A percentile compares a stretch with the other conserved stretches of the same genome.
Evolutionary conservation across 2,888 invertebrate genomes (phyloP).

Genomic region (Stenichneumon culpator): DNA sequence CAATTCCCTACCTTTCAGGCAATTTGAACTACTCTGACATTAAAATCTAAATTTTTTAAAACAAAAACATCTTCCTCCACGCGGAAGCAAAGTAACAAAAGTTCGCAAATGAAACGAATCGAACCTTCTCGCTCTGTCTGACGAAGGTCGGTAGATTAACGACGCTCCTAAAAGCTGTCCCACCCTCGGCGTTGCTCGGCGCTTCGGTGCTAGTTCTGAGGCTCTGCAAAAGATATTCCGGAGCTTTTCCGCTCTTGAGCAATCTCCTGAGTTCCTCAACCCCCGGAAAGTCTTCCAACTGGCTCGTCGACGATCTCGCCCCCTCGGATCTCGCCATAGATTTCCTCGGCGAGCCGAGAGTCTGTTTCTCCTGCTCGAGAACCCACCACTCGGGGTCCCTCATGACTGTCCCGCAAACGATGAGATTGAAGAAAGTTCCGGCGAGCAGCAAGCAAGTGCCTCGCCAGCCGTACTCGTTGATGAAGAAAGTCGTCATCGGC

Average conservation of each 20-base stretch:
- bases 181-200: conserved; percentile 86
- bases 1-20: too few species aligned
- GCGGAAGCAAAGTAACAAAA: too few species aligned
- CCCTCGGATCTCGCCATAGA: conserved; percentile 86
- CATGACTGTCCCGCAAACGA: conserved; percentile 95
- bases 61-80: neutral
- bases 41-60: neutral
- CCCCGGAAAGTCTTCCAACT: conserved; percentile 87
- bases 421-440: conserved; percentile 93
- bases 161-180: conserved; percentile 87
- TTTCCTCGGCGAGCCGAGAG: conserved; percentile 84
- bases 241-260: conserved; percentile 90
- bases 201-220: conserved; percentile 88
- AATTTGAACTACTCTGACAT: too few species aligned
- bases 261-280: conserved; percentile 89
- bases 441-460: conserved; percentile 93
- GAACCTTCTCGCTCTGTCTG: conserved; percentile 89
- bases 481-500: conserved; percentile 92
- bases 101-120: conserved; percentile 2
- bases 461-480: conserved; percentile 94
- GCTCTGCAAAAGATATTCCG: conserved; percentile 89
- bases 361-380: conserved; percentile 87
- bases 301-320: conserved; percentile 86
- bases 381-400: conserved; percentile 95
- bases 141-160: conserved; percentile 92